A percentile compares a stretch with the other conserved stretches of the same genome.
These are phyloP conservation scores for Zaprionus tsacasi DNA, from an alignment of 1,140 invertebrate species.

Conservation along the genomic window DNA sequence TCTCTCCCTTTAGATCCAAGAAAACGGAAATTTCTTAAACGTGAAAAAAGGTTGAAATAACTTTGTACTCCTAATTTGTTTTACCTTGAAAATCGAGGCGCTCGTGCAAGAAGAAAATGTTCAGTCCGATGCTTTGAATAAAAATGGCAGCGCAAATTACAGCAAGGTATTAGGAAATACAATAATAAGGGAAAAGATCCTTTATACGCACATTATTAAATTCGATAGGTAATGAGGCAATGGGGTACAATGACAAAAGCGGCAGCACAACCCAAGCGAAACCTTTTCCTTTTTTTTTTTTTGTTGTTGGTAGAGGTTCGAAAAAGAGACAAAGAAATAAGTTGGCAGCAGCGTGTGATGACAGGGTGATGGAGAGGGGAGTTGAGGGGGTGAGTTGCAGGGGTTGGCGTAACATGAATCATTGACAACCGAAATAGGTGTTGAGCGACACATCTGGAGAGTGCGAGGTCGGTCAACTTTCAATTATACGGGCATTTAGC, in stretches of 20 bases:
- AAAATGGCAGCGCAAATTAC: constrained; percentile 35
- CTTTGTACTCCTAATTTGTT: constrained; percentile 45
- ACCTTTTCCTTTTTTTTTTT: too few species aligned
- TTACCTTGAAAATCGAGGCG: constrained; percentile 31
- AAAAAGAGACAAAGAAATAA: constrained; percentile 1
- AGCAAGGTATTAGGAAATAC: constrained; percentile 14
- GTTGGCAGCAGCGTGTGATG: background rate
- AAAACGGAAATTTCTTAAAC: constrained; percentile 36
- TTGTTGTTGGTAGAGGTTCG: background rate
- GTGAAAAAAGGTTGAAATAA: constrained; percentile 52
- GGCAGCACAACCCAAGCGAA: background rate
- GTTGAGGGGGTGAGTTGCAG: background rate
- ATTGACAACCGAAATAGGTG: constrained; percentile 31
- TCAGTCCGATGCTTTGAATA: constrained; percentile 43
- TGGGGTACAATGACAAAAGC: constrained; percentile 30
- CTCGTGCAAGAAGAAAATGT: constrained; percentile 60
- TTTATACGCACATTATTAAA: constrained; percentile 32
- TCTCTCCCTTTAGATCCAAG: constrained; percentile 19
- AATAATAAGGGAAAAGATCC: constrained; percentile 30
- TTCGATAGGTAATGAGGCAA: constrained; percentile 40
- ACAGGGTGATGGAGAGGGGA: too few species aligned
- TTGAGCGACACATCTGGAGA: constrained; percentile 33
- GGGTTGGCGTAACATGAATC: constrained; percentile 6
- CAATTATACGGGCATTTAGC: constrained; percentile 67
- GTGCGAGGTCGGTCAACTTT: constrained; percentile 47